phyloP scores from a whole-genome alignment of 2,113 vertebrate genomes.

The Polyodon spathula region DNA sequence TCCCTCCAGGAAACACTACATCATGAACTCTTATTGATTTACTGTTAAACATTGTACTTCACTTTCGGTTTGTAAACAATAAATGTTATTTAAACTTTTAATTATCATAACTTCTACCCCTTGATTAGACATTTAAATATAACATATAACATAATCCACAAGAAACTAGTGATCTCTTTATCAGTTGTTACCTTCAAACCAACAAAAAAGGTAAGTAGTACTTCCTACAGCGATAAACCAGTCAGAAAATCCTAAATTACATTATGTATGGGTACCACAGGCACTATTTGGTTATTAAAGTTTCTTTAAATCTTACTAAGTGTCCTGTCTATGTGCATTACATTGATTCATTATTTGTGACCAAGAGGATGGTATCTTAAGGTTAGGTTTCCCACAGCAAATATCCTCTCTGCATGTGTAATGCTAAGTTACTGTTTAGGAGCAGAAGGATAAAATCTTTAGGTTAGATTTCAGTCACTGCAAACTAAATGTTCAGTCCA shows the following conservation, averaged over 20 bases:
- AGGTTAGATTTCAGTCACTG: constrained; percentile 40
- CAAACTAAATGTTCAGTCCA: constrained; percentile 44
- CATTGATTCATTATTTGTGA: not conserved
- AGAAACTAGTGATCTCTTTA: not conserved
- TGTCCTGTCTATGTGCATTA: not conserved
- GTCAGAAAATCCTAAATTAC: not conserved
- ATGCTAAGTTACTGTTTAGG: constrained; percentile 22
- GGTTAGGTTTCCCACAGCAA: not conserved
- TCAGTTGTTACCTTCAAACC: not conserved
- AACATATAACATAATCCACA: no score
- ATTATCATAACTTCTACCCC: no score
- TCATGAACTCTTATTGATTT: no score
- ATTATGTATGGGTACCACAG: not conserved
- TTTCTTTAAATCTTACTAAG: not conserved
- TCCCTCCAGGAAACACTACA: no score
- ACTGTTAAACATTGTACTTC: no score
- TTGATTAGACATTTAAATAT: no score
- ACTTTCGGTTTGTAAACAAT: no score
- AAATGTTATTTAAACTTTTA: no score
- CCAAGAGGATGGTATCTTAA: not conserved
- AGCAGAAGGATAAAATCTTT: constrained; percentile 54
- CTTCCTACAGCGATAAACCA: not conserved
- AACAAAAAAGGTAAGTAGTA: not conserved
- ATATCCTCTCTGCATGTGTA: not conserved
- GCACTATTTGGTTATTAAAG: not conserved